phyloP scores from a whole-genome alignment of 2,888 invertebrate genomes.

The Exephanes ischioxanthus region DNA sequence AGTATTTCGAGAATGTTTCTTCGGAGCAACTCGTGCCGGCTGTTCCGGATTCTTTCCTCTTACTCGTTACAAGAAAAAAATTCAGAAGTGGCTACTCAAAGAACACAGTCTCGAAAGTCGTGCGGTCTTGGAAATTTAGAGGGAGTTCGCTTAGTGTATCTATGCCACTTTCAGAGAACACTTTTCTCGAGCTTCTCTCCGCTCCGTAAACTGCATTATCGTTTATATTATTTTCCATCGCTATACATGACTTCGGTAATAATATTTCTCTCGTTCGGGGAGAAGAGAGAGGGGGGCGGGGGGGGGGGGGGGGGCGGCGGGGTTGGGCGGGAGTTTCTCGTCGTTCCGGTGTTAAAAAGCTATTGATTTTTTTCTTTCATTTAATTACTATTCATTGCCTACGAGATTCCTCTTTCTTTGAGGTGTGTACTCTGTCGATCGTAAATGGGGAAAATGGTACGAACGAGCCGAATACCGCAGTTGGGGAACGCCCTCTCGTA shows the following conservation, averaged over 20 bases:
- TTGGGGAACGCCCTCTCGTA: slow-evolving; percentile 11
- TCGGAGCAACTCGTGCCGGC: slow-evolving; percentile 4
- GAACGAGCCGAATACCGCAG: background rate
- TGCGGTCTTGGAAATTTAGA: background rate
- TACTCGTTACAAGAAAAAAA: background rate
- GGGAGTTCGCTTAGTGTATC: slow-evolving; percentile 7
- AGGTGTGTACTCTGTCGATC: slow-evolving; percentile 22
- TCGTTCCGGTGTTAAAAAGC: background rate
- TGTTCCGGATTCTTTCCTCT: slow-evolving; percentile 30
- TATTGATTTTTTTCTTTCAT: slow-evolving; percentile 18
- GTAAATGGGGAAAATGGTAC: slow-evolving; percentile 43
- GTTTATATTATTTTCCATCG: slow-evolving; percentile 16
- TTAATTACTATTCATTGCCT: slow-evolving; percentile 46
- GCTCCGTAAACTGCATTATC: slow-evolving; percentile 19
- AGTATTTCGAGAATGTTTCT: background rate
- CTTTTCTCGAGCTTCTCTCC: slow-evolving; percentile 10
- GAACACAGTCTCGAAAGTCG: background rate
- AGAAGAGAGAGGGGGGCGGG: background rate
- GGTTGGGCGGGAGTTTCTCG: slow-evolving; percentile 12
- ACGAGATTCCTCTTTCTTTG: slow-evolving; percentile 1
- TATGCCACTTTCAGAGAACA: slow-evolving; percentile 43
- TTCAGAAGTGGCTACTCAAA: slow-evolving; percentile 9
- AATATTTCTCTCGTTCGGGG: slow-evolving; percentile 3
- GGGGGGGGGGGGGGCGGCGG: too few species aligned
- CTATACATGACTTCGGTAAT: background rate